These are phyloP conservation scores for Channa maculata DNA, from an alignment of 2,113 vertebrate genomes.

Conservation along the genomic window DNA sequence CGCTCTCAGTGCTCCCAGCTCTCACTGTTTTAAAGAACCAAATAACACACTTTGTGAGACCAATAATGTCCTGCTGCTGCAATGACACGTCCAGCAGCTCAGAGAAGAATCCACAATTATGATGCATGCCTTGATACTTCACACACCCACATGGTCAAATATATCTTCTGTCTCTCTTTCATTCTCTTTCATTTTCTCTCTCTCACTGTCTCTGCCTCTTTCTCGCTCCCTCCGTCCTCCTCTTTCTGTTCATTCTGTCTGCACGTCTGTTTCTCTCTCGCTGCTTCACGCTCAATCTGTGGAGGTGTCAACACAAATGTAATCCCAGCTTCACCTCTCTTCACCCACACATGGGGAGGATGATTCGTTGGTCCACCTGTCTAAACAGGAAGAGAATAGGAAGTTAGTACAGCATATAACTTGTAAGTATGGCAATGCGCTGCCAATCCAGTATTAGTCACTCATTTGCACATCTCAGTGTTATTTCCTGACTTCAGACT, in stretches of 20 bases:
- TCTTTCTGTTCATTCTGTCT: conserved; percentile 56
- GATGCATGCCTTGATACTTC: conserved; percentile 73
- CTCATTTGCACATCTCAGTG: conserved; percentile 43
- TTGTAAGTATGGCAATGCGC: conserved; percentile 13
- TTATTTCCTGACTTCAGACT: conserved; percentile 30
- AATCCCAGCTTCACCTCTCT: conserved; percentile 62
- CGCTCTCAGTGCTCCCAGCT: conserved; percentile 35
- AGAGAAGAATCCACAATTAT: conserved; percentile 61
- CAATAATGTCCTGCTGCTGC: conserved; percentile 60
- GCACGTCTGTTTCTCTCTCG: conserved; percentile 52
- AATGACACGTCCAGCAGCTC: conserved; percentile 58
- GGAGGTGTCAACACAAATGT: conserved; percentile 73
- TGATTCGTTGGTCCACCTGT: conserved; percentile 61
- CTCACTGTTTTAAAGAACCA: conserved; percentile 53
- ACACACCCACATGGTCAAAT: conserved; percentile 76
- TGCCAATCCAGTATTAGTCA: conserved; percentile 50
- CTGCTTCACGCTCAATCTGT: conserved; percentile 68
- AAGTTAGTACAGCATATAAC: conserved; percentile 27
- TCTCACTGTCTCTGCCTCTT: conserved; percentile 54
- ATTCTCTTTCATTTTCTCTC: conserved; percentile 38
- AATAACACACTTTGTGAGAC: conserved; percentile 42
- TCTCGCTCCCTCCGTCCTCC: conserved; percentile 52
- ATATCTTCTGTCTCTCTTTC: conserved; percentile 64
- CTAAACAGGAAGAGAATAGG: conserved; percentile 45
- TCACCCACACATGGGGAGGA: conserved; percentile 66